Percentiles rank a stretch among this genome's conserved stretches.
Evolutionary conservation across 2,113 vertebrate genomes (phyloP).

Genomic region (Sphyrna mokarran): DNA sequence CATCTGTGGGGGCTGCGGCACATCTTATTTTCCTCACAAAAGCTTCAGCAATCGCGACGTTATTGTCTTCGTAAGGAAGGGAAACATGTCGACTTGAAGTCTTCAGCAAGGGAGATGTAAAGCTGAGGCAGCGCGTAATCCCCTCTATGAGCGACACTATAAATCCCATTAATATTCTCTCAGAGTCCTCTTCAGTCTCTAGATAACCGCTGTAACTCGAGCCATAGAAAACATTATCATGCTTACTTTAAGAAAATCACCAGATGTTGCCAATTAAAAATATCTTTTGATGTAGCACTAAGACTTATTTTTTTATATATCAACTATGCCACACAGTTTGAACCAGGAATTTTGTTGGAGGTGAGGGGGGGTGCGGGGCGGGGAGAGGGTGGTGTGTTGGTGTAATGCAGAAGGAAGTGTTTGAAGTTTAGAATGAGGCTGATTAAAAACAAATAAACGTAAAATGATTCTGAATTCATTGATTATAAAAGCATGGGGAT

Average conservation of each 20-base stretch:
- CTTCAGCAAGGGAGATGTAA: not conserved
- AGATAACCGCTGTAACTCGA: not conserved
- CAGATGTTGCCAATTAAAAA: not conserved
- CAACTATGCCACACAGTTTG: not conserved
- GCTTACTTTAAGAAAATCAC: not conserved
- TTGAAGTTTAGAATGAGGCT: not conserved
- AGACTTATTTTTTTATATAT: not conserved
- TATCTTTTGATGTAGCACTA: not conserved
- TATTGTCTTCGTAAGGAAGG: not conserved
- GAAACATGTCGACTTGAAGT: not conserved
- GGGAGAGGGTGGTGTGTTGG: no score
- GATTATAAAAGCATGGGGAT: not conserved
- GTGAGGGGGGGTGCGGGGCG: no score
- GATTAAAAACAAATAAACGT: not conserved
- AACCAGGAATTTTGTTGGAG: not conserved
- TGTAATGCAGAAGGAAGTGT: not conserved
- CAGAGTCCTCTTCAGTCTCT: not conserved
- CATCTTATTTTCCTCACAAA: not conserved
- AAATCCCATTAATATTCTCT: slow-evolving; percentile 4
- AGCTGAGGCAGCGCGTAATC: not conserved
- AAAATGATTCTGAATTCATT: not conserved
- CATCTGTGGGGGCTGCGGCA: not conserved
- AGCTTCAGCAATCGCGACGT: not conserved
- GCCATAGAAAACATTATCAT: not conserved
- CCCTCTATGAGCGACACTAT: not conserved